A percentile compares a stretch with the other conserved stretches of the same genome.
Evolutionary conservation across 2,797 vertebrate genomes (phyloP).

Genomic region (Anas flavirostris): DNA sequence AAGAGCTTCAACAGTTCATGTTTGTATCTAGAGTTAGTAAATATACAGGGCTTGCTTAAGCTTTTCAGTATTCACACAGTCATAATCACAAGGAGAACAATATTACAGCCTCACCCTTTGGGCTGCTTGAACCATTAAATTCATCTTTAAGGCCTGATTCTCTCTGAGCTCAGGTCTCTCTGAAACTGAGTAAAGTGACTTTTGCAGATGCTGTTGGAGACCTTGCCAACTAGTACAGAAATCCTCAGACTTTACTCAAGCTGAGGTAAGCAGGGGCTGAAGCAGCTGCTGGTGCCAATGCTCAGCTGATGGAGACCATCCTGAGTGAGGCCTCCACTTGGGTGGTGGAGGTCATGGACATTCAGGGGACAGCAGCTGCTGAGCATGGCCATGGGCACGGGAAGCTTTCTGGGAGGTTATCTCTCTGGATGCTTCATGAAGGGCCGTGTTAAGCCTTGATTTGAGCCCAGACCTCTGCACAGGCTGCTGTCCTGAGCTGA

Average conservation of each 20-base stretch:
- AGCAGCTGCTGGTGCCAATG: neutral
- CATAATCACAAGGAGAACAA: neutral
- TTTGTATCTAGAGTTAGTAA: conserved; percentile 28
- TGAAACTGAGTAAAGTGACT: conserved; percentile 30
- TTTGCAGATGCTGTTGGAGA: neutral
- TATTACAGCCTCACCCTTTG: conserved; percentile 17
- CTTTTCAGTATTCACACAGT: conserved; percentile 19
- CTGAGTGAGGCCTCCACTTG: neutral
- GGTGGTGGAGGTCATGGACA: neutral
- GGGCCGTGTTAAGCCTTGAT: neutral
- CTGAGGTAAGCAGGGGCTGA: neutral
- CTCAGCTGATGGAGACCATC: accelerated
- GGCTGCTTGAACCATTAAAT: neutral
- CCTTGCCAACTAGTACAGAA: neutral
- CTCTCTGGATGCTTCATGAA: neutral
- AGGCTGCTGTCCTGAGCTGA: neutral
- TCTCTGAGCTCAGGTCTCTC: neutral
- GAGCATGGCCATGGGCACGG: accelerated
- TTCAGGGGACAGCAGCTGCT: accelerated
- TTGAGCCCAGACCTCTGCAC: neutral
- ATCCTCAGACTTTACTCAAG: neutral
- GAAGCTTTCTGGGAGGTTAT: neutral
- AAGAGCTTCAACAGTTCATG: neutral
- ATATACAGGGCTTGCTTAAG: conserved; percentile 26
- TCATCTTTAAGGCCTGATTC: conserved; percentile 38